phyloP scores from a whole-genome alignment of 2,888 invertebrate species.

The Eueremaeus valkanovi region DNA sequence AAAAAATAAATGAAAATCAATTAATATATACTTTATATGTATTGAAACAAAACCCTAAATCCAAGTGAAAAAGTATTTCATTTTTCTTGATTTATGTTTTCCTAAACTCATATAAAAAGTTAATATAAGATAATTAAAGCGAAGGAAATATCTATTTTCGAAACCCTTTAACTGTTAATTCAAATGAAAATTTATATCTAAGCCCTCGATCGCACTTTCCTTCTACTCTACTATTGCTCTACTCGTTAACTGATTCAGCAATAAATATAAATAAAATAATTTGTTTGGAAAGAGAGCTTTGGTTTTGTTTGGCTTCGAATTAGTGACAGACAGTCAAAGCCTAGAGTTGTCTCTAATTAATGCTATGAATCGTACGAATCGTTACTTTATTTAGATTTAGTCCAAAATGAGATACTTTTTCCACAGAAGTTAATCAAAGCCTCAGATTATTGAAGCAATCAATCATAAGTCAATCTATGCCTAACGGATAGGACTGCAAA shows the following conservation, averaged over 20 bases:
- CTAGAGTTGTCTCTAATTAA: too few relatives aligned
- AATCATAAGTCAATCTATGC: neutral
- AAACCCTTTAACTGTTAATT: neutral
- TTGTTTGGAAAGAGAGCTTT: neutral
- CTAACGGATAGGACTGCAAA: too few relatives aligned
- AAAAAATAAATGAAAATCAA: neutral
- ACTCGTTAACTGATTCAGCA: neutral
- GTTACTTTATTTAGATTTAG: neutral
- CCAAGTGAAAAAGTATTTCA: neutral
- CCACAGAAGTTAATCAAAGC: neutral
- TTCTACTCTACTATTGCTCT: neutral
- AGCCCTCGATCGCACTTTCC: neutral
- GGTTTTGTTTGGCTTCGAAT: neutral
- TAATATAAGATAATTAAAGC: neutral
- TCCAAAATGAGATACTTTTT: neutral
- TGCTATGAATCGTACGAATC: neutral
- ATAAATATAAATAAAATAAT: slow-evolving; percentile 1
- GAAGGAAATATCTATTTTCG: neutral
- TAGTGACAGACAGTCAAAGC: neutral
- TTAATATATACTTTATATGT: too few relatives aligned
- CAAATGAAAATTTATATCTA: neutral
- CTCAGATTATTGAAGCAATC: neutral
- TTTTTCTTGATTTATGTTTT: neutral
- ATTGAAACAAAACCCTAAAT: too few relatives aligned
- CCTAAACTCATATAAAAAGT: neutral